Evolutionary conservation across 1,140 invertebrate genomes (phyloP).

Genomic region (Microvelia longipes): DNA sequence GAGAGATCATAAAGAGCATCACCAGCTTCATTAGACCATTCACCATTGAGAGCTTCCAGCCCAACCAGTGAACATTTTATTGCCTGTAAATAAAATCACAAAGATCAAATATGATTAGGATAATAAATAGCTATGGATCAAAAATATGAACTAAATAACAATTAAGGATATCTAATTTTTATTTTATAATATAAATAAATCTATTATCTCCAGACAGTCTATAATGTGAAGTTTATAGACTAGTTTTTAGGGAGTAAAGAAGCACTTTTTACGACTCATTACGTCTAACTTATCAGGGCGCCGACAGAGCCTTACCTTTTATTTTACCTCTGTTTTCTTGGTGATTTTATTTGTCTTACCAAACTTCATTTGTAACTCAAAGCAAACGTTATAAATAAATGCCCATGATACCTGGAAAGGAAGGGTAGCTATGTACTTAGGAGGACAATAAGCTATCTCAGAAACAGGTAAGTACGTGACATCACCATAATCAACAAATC

Average conservation of each 20-base stretch:
- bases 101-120: background rate
- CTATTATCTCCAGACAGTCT: background rate
- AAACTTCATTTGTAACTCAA: too few species aligned
- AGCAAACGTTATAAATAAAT: too few species aligned
- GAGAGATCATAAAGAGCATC: conserved; percentile 1
- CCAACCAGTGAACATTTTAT: conserved; percentile 7
- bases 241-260: too few species aligned
- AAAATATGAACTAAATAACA: background rate
- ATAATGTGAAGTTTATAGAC: background rate
- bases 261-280: too few species aligned
- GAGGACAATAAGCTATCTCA: background rate
- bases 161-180: background rate
- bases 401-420: conserved; percentile 11
- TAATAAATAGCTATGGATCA: background rate
- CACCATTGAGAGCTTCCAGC: background rate
- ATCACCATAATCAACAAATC: conserved; percentile 9
- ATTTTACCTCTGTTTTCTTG: background rate
- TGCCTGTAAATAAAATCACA: conserved; percentile 7
- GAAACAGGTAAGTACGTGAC: background rate
- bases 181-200: background rate
- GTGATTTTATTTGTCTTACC: too few species aligned
- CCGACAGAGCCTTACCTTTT: background rate
- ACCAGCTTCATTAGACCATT: conserved; percentile 1
- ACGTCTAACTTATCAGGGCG: too few species aligned
- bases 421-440: conserved; percentile 2